Evolutionary conservation across 2,888 invertebrate genomes (phyloP), one percentile per base, ranked within the genome.

Genomic region (Entomobrya proxima): DNA sequence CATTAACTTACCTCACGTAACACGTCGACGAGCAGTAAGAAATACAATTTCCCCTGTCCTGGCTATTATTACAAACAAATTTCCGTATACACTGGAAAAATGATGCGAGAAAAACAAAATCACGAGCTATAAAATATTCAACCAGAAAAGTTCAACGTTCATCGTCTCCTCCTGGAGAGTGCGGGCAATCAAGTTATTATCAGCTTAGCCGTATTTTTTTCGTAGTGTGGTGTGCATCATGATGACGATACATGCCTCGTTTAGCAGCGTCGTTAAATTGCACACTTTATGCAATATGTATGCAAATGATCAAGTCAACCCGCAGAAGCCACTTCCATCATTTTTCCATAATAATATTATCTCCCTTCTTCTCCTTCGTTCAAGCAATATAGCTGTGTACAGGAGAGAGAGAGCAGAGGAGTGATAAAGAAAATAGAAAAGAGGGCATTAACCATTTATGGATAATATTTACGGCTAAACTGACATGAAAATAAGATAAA

Each of bases 381-480:
- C 13, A 24, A n/a, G n/a, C 50, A 74, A 50, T 50, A 74, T 24
- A 61, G 52, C 15, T 47, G 37, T 32, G 11, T 21, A 24, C 21
- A 67, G 67, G 24, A 44, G 37, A 67, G 67, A 24, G 40, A n/a
- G n/a, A n/a, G n/a, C n/a, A n/a, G n/a, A n/a, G n/a, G n/a, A 50
- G 50, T 40, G 37, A 67, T 67, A 74, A 30, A 72, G 72, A 30
- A 27, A 72, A 11, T 7, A 15, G 15, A 30, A 44, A 47, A 50
- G 18, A 72, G 55, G 30, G 44, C 80, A 80, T 80, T 80, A 79
- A 79, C 79, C 69, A 67, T 79, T 79, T 79, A 55, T 61, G 75
- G 75, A 76, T 76, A 52, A 55, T 76, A 76, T 76, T 76, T 76
- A 76, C 75, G 75, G 55, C 18, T 76, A 76, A 76, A 76, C 55